Evolutionary conservation across 2,113 vertebrate species (phyloP).

Genomic region (Coryphaenoides rupestris): DNA sequence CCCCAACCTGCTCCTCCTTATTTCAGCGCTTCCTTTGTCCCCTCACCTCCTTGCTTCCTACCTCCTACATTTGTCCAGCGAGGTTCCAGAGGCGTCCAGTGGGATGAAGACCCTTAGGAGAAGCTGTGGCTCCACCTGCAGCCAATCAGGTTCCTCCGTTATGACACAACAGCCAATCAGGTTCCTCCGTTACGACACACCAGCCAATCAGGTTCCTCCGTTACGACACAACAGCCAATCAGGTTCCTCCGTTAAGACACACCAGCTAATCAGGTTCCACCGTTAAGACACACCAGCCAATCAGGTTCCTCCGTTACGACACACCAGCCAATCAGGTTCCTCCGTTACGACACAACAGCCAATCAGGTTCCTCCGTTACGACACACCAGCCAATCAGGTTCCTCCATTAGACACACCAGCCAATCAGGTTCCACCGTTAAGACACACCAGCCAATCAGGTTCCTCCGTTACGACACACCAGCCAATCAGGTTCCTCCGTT

Average conservation of each 20-base stretch:
- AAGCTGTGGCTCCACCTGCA: slow-evolving; percentile 38
- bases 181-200: no score
- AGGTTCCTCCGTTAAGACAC: no score
- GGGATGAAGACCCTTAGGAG: slow-evolving; percentile 65
- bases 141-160: slow-evolving; percentile 1
- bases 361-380: not conserved
- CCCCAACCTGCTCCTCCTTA: not conserved
- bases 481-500: no score
- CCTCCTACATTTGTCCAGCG: slow-evolving; percentile 66
- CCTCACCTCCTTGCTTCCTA: slow-evolving; percentile 13
- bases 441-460: not conserved
- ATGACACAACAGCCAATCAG: no score
- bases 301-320: not conserved
- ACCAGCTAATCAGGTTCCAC: slow-evolving; percentile 11
- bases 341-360: not conserved
- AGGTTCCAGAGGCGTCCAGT: slow-evolving; percentile 45
- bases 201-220: no score
- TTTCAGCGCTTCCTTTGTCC: not conserved
- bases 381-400: not conserved
- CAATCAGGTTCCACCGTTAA: not conserved
- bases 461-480: no score
- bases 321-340: not conserved
- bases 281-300: not conserved
- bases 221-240: no score
- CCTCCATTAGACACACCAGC: not conserved